phyloP scores from a whole-genome alignment of 2,888 invertebrate species.

The Lordiphosa andalusiaca region DNA sequence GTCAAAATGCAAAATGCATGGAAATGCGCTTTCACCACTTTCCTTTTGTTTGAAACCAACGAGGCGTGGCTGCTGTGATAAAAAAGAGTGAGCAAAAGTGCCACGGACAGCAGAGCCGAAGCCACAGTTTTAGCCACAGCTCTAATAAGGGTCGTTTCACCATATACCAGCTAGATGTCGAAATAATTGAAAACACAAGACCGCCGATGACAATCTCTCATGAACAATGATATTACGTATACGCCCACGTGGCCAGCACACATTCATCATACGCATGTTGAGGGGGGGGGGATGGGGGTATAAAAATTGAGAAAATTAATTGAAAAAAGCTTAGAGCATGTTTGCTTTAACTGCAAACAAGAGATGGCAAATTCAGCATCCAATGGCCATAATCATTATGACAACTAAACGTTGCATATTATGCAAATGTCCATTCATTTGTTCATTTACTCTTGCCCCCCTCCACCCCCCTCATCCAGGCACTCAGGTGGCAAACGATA shows the following conservation, averaged over 20 bases:
- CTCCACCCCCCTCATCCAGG: too few relatives aligned
- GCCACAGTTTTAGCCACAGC: neutral
- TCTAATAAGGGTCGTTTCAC: neutral
- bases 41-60: slow-evolving; percentile 64
- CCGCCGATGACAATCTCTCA: slow-evolving; percentile 25
- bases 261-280: slow-evolving; percentile 69
- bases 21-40: slow-evolving; percentile 52
- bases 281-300: too few relatives aligned
- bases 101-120: slow-evolving; percentile 25
- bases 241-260: slow-evolving; percentile 43
- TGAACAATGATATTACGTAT: slow-evolving; percentile 54
- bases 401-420: too few relatives aligned
- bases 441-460: too few relatives aligned
- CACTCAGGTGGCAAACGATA: too few relatives aligned
- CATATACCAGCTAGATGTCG: too few relatives aligned
- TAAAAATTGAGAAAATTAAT: slow-evolving; percentile 60
- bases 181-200: slow-evolving; percentile 4
- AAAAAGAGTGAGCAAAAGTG: slow-evolving; percentile 58
- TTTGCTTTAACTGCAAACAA: slow-evolving; percentile 26
- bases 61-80: slow-evolving; percentile 69
- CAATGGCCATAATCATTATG: too few relatives aligned
- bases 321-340: slow-evolving; percentile 55
- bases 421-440: too few relatives aligned
- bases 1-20: slow-evolving; percentile 16
- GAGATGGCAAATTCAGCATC: too few relatives aligned